These are phyloP conservation scores for Sinocyclocheilus grahami DNA, from an alignment of 2,113 vertebrate species.

Conservation along the genomic window DNA sequence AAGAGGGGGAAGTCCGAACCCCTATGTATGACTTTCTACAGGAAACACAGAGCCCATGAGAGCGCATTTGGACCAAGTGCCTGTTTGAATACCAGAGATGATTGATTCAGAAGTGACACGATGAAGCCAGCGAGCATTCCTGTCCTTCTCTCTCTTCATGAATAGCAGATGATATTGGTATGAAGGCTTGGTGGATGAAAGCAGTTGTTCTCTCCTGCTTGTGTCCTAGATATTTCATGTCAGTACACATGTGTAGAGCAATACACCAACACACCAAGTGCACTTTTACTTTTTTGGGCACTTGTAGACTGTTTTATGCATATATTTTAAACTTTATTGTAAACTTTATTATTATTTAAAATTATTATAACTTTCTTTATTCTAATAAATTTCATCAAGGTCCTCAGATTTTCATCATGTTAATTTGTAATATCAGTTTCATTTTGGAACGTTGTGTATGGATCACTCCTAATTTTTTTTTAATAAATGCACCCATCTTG, in stretches of 20 bases:
- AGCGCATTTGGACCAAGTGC: constrained; percentile 29
- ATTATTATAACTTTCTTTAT: not conserved
- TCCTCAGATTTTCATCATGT: not conserved
- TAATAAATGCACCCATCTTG: too few relatives aligned
- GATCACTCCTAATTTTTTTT: too few relatives aligned
- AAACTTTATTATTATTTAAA: too few relatives aligned
- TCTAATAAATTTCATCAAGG: not conserved
- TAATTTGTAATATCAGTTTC: not conserved
- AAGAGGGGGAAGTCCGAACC: not conserved
- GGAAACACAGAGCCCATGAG: not conserved
- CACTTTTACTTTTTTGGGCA: not conserved
- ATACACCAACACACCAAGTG: not conserved
- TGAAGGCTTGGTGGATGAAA: constrained; percentile 17
- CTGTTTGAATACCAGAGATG: constrained; percentile 45
- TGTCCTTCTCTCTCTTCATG: not conserved
- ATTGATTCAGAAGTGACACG: constrained; percentile 17
- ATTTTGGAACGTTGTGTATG: not conserved
- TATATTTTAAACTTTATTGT: not conserved
- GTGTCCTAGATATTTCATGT: constrained; percentile 61
- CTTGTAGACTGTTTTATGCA: not conserved
- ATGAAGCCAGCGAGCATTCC: constrained; percentile 43
- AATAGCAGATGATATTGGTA: constrained; percentile 17
- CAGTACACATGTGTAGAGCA: constrained; percentile 18
- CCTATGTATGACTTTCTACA: not conserved
- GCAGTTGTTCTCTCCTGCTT: constrained; percentile 40